These are phyloP conservation scores for Malacosoma neustria DNA, from an alignment of 2,888 invertebrate species.

Conservation along the genomic window DNA sequence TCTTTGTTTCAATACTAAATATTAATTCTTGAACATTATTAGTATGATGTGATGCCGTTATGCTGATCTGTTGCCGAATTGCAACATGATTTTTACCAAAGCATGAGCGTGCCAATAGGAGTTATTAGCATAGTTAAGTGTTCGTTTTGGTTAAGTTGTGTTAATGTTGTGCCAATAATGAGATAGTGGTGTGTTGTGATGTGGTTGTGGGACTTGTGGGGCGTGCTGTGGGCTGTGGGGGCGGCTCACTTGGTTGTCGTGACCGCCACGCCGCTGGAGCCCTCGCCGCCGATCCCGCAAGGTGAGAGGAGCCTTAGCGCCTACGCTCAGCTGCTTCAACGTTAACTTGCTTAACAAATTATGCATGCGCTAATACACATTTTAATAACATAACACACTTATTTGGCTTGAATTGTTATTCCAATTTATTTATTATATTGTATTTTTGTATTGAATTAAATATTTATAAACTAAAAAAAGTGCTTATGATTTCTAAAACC, in stretches of 20 bases:
- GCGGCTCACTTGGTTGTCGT: conserved; percentile 51
- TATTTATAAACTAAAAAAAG: background rate
- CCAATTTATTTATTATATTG: background rate
- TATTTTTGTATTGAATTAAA: background rate
- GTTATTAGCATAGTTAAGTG: conserved; percentile 66
- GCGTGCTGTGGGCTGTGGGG: conserved; percentile 61
- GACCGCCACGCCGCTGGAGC: conserved; percentile 58
- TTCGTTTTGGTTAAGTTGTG: conserved; percentile 67
- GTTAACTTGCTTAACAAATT: conserved; percentile 20
- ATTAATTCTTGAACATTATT: conserved; percentile 33
- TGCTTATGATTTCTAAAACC: background rate
- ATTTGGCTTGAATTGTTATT: background rate
- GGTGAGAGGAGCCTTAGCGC: conserved; percentile 57
- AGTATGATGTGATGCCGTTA: conserved; percentile 55
- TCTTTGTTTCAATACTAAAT: conserved; percentile 65
- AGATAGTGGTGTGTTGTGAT: conserved; percentile 74
- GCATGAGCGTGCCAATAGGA: conserved; percentile 71
- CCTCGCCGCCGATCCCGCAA: conserved; percentile 49
- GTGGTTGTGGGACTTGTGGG: conserved; percentile 73
- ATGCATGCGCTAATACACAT: conserved; percentile 33
- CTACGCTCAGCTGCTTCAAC: conserved; percentile 32
- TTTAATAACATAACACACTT: conserved; percentile 8
- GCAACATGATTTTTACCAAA: conserved; percentile 59
- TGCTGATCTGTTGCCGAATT: conserved; percentile 32
- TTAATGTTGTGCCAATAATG: conserved; percentile 73